A percentile compares a stretch with the other conserved stretches of the same genome.
phyloP scores from a whole-genome alignment of 2,888 invertebrate genomes.

The Linyphia triangularis region DNA sequence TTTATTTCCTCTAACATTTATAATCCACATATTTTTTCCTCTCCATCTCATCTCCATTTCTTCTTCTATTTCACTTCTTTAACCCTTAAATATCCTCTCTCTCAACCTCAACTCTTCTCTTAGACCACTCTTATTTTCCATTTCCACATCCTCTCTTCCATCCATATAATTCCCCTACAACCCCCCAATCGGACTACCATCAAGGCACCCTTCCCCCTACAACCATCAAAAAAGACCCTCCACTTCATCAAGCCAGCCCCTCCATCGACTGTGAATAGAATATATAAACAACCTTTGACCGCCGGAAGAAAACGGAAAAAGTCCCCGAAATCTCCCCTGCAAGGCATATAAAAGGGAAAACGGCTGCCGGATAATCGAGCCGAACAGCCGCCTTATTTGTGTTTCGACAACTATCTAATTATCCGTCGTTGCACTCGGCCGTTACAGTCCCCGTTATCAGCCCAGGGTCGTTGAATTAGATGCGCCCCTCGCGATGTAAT shows the following conservation, averaged over 20 bases:
- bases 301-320: too few relatives aligned
- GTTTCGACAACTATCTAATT: constrained; percentile 75
- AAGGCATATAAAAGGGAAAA: constrained; percentile 10
- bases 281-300: too few relatives aligned
- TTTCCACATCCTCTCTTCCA: not conserved
- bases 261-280: too few relatives aligned
- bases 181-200: too few relatives aligned
- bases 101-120: not conserved
- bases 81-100: not conserved
- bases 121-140: not conserved
- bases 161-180: not conserved
- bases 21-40: not conserved
- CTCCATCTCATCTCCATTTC: not conserved
- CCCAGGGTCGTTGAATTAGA: constrained; percentile 37
- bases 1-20: not conserved
- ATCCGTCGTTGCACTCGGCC: constrained; percentile 51
- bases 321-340: not conserved
- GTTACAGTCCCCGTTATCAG: constrained; percentile 63
- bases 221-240: too few relatives aligned
- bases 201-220: too few relatives aligned
- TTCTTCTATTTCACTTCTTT: not conserved
- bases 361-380: constrained; percentile 37
- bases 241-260: too few relatives aligned
- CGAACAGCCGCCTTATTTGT: constrained; percentile 71
- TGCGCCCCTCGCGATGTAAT: constrained; percentile 59